These are phyloP conservation scores for Allobates femoralis DNA, from an alignment of 2,797 vertebrate genomes.

Conservation along the genomic window DNA sequence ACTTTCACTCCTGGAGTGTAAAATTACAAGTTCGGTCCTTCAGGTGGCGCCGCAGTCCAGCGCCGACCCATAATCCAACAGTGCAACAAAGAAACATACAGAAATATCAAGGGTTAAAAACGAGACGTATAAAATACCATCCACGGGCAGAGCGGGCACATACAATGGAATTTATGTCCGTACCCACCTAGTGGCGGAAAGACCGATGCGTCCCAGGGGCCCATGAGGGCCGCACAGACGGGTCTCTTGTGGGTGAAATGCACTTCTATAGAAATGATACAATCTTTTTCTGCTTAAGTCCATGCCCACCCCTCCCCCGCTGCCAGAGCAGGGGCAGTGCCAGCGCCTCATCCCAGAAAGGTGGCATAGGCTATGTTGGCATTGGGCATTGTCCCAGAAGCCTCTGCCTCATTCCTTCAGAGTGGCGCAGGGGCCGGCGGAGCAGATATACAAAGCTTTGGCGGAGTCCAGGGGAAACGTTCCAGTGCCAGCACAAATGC, in stretches of 20 bases:
- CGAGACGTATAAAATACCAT: background rate
- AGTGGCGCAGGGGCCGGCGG: background rate
- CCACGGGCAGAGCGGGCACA: background rate
- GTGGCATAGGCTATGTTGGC: background rate
- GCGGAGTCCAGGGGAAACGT: background rate
- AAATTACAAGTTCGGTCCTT: background rate
- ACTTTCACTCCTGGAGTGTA: constrained; percentile 52
- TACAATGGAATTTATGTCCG: background rate
- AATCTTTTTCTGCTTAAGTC: background rate
- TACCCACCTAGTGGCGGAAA: background rate
- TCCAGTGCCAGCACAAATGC: background rate
- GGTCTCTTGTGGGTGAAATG: constrained; percentile 26
- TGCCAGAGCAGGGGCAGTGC: constrained; percentile 27
- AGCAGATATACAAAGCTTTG: constrained; percentile 16
- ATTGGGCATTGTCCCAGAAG: background rate
- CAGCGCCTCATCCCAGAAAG: background rate
- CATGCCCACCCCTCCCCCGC: background rate
- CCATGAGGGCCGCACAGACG: background rate
- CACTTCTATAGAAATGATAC: constrained; percentile 32
- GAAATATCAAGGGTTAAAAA: constrained; percentile 34
- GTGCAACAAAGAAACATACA: constrained; percentile 52
- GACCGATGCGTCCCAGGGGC: background rate
- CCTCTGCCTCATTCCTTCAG: background rate
- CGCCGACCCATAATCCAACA: constrained; percentile 43
- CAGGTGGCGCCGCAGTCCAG: background rate